Percentiles rank a stretch among this genome's conserved stretches.
phyloP scores from a whole-genome alignment of 1,140 invertebrate genomes.

The Neuroterus valhalla region DNA sequence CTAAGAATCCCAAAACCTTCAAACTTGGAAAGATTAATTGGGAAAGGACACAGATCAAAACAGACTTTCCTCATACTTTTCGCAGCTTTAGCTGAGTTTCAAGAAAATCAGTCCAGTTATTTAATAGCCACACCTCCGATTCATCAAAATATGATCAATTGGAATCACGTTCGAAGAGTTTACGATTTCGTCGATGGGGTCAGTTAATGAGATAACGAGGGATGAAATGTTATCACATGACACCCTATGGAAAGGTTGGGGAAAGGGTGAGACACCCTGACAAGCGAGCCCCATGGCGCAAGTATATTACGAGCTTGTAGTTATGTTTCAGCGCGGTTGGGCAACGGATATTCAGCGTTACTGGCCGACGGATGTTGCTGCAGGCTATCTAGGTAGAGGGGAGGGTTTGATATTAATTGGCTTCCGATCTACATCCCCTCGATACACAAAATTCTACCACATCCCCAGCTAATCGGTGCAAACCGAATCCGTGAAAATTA shows the following conservation, averaged over 20 bases:
- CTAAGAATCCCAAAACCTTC: too few relatives aligned
- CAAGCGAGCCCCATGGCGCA: slow-evolving; percentile 66
- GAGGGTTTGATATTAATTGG: slow-evolving; percentile 69
- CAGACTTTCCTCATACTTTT: too few relatives aligned
- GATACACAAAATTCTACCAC: slow-evolving; percentile 44
- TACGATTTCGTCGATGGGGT: not conserved
- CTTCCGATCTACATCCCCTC: slow-evolving; percentile 65
- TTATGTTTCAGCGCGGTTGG: slow-evolving; percentile 61
- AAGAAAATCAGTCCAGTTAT: not conserved
- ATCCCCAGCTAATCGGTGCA: slow-evolving; percentile 31
- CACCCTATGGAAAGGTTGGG: slow-evolving; percentile 53
- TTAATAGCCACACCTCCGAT: too few relatives aligned
- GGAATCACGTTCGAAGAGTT: not conserved
- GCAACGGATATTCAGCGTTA: slow-evolving; percentile 50
- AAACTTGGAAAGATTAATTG: too few relatives aligned
- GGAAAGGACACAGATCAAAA: too few relatives aligned
- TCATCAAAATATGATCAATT: not conserved
- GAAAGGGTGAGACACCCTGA: slow-evolving; percentile 59
- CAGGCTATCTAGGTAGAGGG: slow-evolving; percentile 35
- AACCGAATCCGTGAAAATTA: slow-evolving; percentile 65
- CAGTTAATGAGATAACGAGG: slow-evolving; percentile 57
- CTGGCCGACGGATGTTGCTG: slow-evolving; percentile 30
- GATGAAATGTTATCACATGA: slow-evolving; percentile 60
- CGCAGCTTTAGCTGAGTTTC: too few relatives aligned
- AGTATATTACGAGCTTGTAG: slow-evolving; percentile 62